Evolutionary conservation across 1,140 invertebrate genomes (phyloP), one percentile per base, ranked within the genome.

Genomic region (Monomorium pharaonis): DNA sequence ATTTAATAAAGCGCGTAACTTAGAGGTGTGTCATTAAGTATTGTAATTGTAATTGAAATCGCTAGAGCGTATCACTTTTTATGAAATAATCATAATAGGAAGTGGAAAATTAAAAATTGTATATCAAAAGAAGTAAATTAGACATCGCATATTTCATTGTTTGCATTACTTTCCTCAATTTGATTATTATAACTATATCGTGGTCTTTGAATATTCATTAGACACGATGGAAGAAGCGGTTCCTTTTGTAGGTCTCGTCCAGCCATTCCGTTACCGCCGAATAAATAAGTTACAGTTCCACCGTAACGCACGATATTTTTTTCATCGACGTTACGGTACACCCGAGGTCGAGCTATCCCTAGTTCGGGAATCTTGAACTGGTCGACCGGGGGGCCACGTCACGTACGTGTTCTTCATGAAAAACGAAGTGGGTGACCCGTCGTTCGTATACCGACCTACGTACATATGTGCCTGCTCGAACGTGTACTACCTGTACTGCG

Each of bases 371-470:
- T 88, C 83, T 62, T 54, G 56, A 56, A 75, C 60, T 47, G 44
- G 84, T 54, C 54, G 58, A 9, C 47, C 21, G 24, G 51, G 37
- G 54, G 56, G 56, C 33, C 72, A 75, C 30, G 37, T 80, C 60
- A 89, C 75, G 89, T 92, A 93, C 93, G 93, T 92, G 93, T 86
- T 88, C 88, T 70, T 86, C 92, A 94, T 94, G 89, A 93, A 92
- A 92, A 91, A 92, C 89, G 80, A 93, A 93, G 91, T 92, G 90
- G 91, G 89, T 92, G 92, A 93, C 91, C 92, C 75, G 78, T 54
- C 67, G 60, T 33, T 49, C 83, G 72, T 37, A n/a, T n/a, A 56
- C 44, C 65, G 27, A 78, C 60, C 78, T 75, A 54, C 60, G 65
- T 56, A 54, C 63, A 60, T 65, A 49, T 67, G 51, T 58, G 54